Percentiles rank a stretch among this genome's conserved stretches.
phyloP scores from a whole-genome alignment of 2,797 vertebrate genomes.

The Leucoraja ocellata region DNA sequence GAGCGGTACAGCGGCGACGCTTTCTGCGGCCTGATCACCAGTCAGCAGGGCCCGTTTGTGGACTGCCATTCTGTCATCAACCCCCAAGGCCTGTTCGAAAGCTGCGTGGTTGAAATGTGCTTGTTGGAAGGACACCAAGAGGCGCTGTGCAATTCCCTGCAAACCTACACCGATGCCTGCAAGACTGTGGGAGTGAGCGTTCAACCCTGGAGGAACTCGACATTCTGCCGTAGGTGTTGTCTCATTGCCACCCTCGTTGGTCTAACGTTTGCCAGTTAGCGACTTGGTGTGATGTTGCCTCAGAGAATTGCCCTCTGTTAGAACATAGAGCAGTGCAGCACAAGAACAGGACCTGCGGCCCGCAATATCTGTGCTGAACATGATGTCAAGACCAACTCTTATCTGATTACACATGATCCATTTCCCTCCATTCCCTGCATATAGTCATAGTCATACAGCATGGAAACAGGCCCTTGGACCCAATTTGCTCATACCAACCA shows the following conservation, averaged over 20 bases:
- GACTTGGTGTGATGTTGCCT: too few species aligned
- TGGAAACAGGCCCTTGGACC: too few species aligned
- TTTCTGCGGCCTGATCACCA: slow-evolving; percentile 65
- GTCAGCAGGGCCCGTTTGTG: slow-evolving; percentile 59
- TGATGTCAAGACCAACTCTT: too few species aligned
- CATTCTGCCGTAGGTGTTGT: slow-evolving; percentile 64
- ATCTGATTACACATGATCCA: too few species aligned
- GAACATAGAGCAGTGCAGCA: too few species aligned
- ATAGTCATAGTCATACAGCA: too few species aligned
- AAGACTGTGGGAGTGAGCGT: slow-evolving; percentile 58
- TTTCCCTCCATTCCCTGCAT: too few species aligned
- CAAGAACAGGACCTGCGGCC: too few species aligned
- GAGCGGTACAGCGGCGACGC: slow-evolving; percentile 54
- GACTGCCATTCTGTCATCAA: slow-evolving; percentile 57
- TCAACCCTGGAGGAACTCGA: slow-evolving; percentile 64
- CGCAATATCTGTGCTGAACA: too few species aligned
- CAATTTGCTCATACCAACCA: too few species aligned
- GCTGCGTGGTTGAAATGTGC: slow-evolving; percentile 68
- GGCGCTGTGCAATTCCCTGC: slow-evolving; percentile 57
- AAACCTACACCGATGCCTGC: slow-evolving; percentile 61
- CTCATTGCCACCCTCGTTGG: background rate
- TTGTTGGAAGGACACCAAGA: slow-evolving; percentile 53
- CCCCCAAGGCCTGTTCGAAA: slow-evolving; percentile 60
- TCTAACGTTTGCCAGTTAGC: background rate
- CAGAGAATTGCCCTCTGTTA: too few species aligned